phyloP scores from a whole-genome alignment of 2,113 vertebrate genomes.

The Peromyscus leucopus region DNA sequence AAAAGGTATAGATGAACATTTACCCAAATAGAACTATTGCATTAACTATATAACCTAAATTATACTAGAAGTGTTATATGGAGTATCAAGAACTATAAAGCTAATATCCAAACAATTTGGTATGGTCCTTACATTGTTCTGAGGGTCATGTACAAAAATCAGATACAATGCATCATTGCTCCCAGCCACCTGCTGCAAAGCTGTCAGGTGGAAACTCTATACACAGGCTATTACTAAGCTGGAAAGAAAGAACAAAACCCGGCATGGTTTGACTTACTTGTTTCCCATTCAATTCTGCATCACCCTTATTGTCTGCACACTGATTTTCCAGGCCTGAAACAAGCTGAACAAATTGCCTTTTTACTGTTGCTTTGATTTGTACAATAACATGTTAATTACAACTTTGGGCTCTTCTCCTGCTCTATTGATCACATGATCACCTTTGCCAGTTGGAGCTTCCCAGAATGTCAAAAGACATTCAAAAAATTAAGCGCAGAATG shows the following conservation, averaged over 20 bases:
- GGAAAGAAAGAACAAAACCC: conserved; percentile 67
- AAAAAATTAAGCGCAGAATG: conserved; percentile 70
- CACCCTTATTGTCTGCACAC: conserved; percentile 41
- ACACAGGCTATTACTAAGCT: conserved; percentile 44
- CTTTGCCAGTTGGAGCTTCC: conserved; percentile 70
- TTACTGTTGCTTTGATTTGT: conserved; percentile 77
- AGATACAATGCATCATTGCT: conserved; percentile 79
- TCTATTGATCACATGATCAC: conserved; percentile 76
- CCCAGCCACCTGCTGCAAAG: conserved; percentile 70
- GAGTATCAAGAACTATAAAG: neutral
- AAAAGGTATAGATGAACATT: conserved; percentile 66
- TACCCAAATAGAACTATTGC: conserved; percentile 50
- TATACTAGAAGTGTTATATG: conserved; percentile 12
- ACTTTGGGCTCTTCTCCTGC: conserved; percentile 61
- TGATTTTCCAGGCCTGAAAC: conserved; percentile 34
- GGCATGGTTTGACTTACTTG: conserved; percentile 66
- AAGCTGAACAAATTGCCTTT: conserved; percentile 70
- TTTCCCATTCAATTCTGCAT: conserved; percentile 56
- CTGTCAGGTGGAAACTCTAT: neutral
- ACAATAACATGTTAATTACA: conserved; percentile 78
- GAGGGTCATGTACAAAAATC: conserved; percentile 76
- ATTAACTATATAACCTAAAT: conserved; percentile 64
- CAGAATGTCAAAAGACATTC: conserved; percentile 61
- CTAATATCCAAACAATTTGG: conserved; percentile 57
- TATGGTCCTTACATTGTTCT: conserved; percentile 73